Conservation (phyloP, 1,140 invertebrate genomes). For the Panagrolaimus sp. region DNA sequence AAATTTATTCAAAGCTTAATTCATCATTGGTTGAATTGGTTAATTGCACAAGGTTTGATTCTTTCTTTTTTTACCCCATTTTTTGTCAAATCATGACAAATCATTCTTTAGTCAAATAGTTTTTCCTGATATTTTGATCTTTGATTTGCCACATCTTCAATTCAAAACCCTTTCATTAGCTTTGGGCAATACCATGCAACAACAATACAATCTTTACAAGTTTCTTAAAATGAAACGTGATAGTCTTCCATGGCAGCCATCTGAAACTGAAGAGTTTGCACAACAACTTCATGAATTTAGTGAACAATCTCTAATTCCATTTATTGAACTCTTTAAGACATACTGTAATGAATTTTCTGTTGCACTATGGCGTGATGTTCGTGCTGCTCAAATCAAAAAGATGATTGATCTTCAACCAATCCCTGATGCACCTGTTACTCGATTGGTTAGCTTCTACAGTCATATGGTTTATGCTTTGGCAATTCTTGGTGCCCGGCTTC, state of each 20-base stretch:
- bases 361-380: constrained; percentile 44
- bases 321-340: constrained; percentile 54
- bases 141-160: not conserved
- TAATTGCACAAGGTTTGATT: constrained; percentile 40
- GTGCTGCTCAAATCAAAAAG: constrained; percentile 45
- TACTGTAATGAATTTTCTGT: constrained; percentile 54
- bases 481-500: constrained; percentile 51
- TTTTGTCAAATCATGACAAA: not conserved
- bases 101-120: not conserved
- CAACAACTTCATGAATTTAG: constrained; percentile 24
- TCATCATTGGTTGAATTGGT: constrained; percentile 3
- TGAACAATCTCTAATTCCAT: constrained; percentile 42
- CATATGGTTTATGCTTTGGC: constrained; percentile 32
- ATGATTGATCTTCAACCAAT: constrained; percentile 48
- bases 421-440: constrained; percentile 40
- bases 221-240: not conserved
- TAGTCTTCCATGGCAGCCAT: not conserved
- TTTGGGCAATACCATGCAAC: not conserved
- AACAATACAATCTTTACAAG: constrained; percentile 8
- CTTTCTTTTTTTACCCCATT: too few relatives aligned
- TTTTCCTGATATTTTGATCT: constrained; percentile 1
- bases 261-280: constrained; percentile 23
- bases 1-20: constrained; percentile 6
- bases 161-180: constrained; percentile 1
- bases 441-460: constrained; percentile 50